Evolutionary conservation across 2,113 vertebrate genomes (phyloP), one percentile per base, ranked within the genome.

Genomic region (Semnopithecus entellus): DNA sequence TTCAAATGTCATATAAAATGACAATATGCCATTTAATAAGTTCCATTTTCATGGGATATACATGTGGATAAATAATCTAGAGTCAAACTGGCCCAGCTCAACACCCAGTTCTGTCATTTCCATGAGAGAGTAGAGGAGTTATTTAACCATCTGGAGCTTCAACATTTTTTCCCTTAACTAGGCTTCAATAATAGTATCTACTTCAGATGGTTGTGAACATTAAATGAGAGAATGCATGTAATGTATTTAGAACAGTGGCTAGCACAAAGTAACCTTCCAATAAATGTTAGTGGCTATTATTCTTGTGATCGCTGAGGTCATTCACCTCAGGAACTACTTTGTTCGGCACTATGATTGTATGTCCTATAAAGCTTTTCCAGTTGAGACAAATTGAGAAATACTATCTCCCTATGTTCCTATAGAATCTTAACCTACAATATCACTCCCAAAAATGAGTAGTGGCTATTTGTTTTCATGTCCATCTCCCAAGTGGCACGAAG

Each of bases 101-200:
- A 82, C 73, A 38, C 25, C 18, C 40, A 93, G 55, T 48, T 57
- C 64, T 88, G 32, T 35, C n/a, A 94, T 85, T 92, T 95, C 45
- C n/a, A 82, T 61, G 17, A 86, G 45, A 91, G 20, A 32, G 61
- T 68, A 88, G 5, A 14, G 12, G 30, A 93, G 25, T 94, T 75
- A 79, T 27, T 75, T 85, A 95, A 93, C 23, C 40, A 93, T n/a
- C 57, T 82, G 50, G 73, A 97, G 64, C 25, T 40, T 90, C 50
- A 90, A 12, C 3, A 10, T 55, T 20, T 86, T 83, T 32, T 38
- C 30, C 45, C 14, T 38, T 66, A 59, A 84, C 84, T 43, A 66
- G 22, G 10, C 2, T 90, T 81, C 32, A 88, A 40, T 76, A 91
- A 87, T 20, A 75, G 3, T 61, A 96, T 75, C 35, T 61, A 61